Conservation (phyloP, 2,113 vertebrate genomes). For the Mus spicilegus region DNA sequence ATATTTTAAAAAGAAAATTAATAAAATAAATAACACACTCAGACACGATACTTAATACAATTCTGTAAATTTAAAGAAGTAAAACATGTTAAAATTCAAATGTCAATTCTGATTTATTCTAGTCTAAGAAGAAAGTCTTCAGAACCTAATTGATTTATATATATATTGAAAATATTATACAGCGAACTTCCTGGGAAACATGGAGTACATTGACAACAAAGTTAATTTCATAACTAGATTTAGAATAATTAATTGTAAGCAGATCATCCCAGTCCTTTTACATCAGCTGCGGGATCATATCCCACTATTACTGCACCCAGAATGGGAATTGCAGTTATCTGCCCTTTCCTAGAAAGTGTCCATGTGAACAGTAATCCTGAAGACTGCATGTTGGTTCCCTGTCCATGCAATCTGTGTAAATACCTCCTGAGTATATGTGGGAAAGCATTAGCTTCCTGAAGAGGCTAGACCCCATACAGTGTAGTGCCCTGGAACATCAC, state of each 20-base stretch:
- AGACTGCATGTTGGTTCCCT: background rate
- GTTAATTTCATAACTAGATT: slow-evolving; percentile 84
- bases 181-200: slow-evolving; percentile 75
- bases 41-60: background rate
- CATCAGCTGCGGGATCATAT: slow-evolving; percentile 78
- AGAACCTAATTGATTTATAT: slow-evolving; percentile 78
- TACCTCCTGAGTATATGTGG: background rate
- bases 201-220: slow-evolving; percentile 80
- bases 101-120: slow-evolving; percentile 66
- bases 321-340: slow-evolving; percentile 42
- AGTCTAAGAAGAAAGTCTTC: slow-evolving; percentile 73
- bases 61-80: background rate
- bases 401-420: slow-evolving; percentile 22
- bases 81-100: background rate
- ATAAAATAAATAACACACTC: background rate
- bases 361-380: slow-evolving; percentile 46
- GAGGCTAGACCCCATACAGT: background rate
- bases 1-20: too few relatives aligned
- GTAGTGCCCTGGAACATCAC: slow-evolving; percentile 1
- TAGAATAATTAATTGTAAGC: slow-evolving; percentile 85
- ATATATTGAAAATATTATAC: slow-evolving; percentile 83
- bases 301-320: background rate
- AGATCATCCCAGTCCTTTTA: slow-evolving; percentile 81
- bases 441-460: slow-evolving; percentile 13
- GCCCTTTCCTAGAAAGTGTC: background rate